Evolutionary conservation across 2,888 invertebrate genomes (phyloP), one percentile per base, ranked within the genome.

Genomic region (Acrobasis suavella): DNA sequence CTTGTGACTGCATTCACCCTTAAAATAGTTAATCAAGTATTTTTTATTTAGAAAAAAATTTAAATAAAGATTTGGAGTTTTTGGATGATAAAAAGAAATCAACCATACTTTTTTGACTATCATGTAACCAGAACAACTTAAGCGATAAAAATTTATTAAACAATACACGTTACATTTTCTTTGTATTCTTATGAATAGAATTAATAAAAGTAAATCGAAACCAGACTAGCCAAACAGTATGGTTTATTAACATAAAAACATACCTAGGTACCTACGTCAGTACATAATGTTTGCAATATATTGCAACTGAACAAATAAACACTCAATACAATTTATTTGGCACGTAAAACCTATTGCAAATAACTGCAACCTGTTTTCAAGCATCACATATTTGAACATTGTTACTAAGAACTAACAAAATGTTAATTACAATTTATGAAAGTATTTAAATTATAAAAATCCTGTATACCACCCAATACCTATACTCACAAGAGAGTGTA

Each of bases 161-260:
- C 16, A 46, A 16, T 46, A 14, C 42, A 14, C 39, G 32, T 15
- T 38, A 15, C 14, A 55, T 12, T 50, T 49, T 12, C 38, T 39
- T 62, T 55, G 46, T 46, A 54, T 54, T 59, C 12, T 16, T 12
- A 55, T 56, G 62, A 51, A 55, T 64, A 16, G 15, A 32, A 50
- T 54, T 51, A 50, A 60, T 64, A 55, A 61, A 17, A 58, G 64
- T 62, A 62, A 62, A 60, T 58, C 58, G 51, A 56, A 60, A 58
- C 55, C 66, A 66, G 59, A 62, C 66, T 64, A 37, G 12, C 7
- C 58, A 60, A 62, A 66, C 55, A 58, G 59, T 60, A n/a, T 51
- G 8, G 16, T 59, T 50, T 17, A 37, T 15, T 17, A 60, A 60
- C 14, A 60, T 39, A 50, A 3, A 14, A 2, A 52, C 22, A 38